Conservation (phyloP, 2,797 vertebrate genomes). For the Enteromius treurensis region DNA sequence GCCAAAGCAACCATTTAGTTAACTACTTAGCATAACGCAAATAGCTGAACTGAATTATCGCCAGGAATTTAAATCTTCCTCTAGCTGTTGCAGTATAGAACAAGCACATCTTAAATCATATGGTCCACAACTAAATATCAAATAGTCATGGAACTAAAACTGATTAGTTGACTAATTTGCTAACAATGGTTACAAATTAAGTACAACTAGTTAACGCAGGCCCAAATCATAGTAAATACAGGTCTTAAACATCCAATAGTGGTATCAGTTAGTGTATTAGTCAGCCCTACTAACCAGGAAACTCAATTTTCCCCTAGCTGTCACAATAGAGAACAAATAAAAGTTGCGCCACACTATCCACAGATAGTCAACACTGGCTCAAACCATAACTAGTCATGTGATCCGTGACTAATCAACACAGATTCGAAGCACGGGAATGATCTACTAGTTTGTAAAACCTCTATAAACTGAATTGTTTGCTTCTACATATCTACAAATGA, state of each 20-base stretch:
- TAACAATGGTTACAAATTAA: not conserved
- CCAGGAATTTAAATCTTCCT: not conserved
- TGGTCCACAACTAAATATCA: not conserved
- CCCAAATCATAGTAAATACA: not conserved
- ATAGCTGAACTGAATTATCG: no score
- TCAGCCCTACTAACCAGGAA: not conserved
- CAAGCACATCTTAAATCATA: not conserved
- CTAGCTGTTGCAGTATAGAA: not conserved
- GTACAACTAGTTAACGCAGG: no score
- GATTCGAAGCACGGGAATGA: not conserved
- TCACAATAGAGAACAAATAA: not conserved
- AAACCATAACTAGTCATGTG: not conserved
- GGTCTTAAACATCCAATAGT: not conserved
- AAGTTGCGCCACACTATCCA: not conserved
- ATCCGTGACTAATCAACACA: not conserved
- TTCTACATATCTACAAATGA: not conserved
- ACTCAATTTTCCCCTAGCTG: not conserved
- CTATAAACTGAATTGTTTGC: not conserved
- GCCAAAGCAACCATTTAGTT: not conserved
- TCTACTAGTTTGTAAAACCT: not conserved
- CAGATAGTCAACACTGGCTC: not conserved
- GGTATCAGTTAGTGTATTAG: not conserved
- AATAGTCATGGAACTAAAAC: not conserved
- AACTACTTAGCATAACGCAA: not conserved
- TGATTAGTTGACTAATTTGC: not conserved